Conservation (phyloP, 2,113 vertebrate genomes). For the Crotophaga sulcirostris region DNA sequence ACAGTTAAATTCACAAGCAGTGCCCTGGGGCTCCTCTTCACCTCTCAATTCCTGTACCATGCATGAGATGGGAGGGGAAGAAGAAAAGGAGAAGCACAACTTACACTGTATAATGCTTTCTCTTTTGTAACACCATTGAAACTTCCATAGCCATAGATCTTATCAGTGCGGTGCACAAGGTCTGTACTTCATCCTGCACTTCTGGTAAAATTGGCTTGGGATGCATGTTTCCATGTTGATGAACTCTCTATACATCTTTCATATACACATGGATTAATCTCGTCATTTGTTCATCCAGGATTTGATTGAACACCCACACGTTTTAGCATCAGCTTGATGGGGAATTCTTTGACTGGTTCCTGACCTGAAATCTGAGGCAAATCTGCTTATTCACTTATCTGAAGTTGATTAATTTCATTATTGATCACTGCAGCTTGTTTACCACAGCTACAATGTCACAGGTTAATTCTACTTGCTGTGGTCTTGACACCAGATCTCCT, state of each 20-base stretch:
- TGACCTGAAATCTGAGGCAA: not conserved
- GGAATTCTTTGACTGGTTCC: not conserved
- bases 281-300: not conserved
- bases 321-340: not conserved
- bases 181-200: not conserved
- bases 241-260: not conserved
- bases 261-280: not conserved
- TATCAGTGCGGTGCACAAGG: not conserved
- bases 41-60: not conserved
- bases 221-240: not conserved
- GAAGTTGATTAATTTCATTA: slow-evolving; percentile 50
- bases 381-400: slow-evolving; percentile 27
- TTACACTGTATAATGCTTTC: not conserved
- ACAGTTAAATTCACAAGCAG: not conserved
- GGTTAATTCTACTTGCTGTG: slow-evolving; percentile 25
- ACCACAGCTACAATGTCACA: not conserved
- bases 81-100: not conserved
- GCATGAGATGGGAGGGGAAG: not conserved
- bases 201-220: not conserved
- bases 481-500: not conserved
- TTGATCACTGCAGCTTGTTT: slow-evolving; percentile 37
- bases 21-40: not conserved
- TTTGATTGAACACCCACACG: not conserved
- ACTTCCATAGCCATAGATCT: not conserved
- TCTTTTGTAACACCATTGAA: not conserved